These are phyloP conservation scores for Vannuccia rotundouncinata DNA, from an alignment of 2,888 invertebrate genomes.

Conservation along the genomic window DNA sequence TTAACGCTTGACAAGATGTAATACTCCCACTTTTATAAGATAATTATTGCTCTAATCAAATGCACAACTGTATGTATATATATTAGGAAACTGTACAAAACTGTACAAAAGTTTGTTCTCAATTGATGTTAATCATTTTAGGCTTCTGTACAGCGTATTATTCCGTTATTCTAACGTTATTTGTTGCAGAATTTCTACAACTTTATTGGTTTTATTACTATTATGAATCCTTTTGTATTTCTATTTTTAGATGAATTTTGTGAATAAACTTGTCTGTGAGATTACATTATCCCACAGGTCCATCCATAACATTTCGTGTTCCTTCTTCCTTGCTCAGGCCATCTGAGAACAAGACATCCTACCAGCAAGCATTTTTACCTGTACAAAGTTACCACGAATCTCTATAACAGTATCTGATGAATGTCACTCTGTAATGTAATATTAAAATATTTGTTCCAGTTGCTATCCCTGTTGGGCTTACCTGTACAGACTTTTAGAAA, in stretches of 20 bases:
- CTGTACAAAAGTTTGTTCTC: too few relatives aligned
- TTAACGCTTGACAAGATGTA: background rate
- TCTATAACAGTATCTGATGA: background rate
- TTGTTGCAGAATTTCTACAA: background rate
- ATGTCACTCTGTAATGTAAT: background rate
- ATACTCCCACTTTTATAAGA: background rate
- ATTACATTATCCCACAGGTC: background rate
- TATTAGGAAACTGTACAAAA: too few relatives aligned
- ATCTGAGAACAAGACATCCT: background rate
- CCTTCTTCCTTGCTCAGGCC: background rate
- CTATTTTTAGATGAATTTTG: conserved; percentile 22
- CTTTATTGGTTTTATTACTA: background rate
- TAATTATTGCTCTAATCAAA: too few relatives aligned
- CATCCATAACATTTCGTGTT: background rate
- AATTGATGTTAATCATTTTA: too few relatives aligned
- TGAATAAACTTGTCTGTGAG: background rate
- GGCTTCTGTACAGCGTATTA: too few relatives aligned
- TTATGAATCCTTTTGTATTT: background rate
- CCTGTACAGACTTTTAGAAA: too few relatives aligned
- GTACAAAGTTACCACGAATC: background rate
- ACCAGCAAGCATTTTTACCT: conserved; percentile 4
- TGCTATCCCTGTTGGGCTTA: too few relatives aligned
- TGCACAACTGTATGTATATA: too few relatives aligned
- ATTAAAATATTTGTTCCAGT: too few relatives aligned
- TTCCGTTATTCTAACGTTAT: too few relatives aligned